Evolutionary conservation across 2,888 invertebrate genomes (phyloP), one percentile per base, ranked within the genome.

Genomic region (Argyra leucocephala): DNA sequence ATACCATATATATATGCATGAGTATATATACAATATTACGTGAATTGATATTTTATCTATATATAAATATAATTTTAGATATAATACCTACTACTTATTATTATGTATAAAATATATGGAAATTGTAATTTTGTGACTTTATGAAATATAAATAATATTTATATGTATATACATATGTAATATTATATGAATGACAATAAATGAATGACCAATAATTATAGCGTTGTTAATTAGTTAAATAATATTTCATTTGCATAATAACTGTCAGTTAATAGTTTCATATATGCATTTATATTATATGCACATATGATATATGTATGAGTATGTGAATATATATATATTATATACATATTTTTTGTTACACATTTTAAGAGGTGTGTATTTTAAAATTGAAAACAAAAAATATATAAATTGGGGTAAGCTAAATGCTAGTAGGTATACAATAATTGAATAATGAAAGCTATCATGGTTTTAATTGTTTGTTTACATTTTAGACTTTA

Each of bases 191-290:
- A 48, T 18, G 48, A 18, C 48, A 48, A 48, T 18, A 48, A 18
- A 48, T 48, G 18, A 48, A 48, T 48, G 48, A 48, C 48, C 9
- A 48, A 48, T 48, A 48, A 48, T 48, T 48, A 48, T 48, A 48
- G 12, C 48, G 48, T 5, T 48, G 48, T 48, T 48, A 48, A 48
- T 48, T 48, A 48, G 12, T 48, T 48, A 48, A 48, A 48, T 48
- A 48, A 48, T 48, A 48, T 48, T 48, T 48, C 48, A 48, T 48
- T 48, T 48, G n/a, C 48, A 48, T 48, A 48, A 48, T 48, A 48
- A 48, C 48, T 48, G 48, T 48, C 48, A 48, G 48, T 48, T 48
- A 48, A 9, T 48, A 10, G 10, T 7, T 31, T 31, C 31, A 31
- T 31, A 31, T 31, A 31, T 10, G 31, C 31, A 10, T 31, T 7